Evolutionary conservation across 2,113 vertebrate species (phyloP).

Genomic region (Hyperopisus bebe): DNA sequence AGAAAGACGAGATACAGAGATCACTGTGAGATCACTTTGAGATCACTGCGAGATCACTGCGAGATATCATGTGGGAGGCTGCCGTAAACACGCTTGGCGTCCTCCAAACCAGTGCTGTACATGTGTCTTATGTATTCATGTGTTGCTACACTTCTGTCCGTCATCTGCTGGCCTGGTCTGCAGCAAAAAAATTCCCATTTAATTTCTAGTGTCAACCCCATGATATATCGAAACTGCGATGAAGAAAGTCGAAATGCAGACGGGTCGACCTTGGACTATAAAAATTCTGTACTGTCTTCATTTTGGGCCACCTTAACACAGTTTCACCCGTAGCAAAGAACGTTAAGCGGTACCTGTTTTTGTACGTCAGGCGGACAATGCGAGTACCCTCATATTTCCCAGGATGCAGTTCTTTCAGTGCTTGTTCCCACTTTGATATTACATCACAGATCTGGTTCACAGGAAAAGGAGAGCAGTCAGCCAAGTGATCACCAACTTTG

Average conservation of each 20-base stretch:
- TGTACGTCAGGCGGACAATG: constrained; percentile 78
- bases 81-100: no score
- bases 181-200: no score
- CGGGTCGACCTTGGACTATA: not conserved
- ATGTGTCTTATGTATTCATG: no score
- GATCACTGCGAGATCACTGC: no score
- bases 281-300: not conserved
- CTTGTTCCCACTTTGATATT: constrained; percentile 87
- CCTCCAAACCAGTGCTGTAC: no score
- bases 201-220: no score
- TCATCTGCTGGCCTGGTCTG: not conserved
- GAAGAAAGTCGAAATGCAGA: no score
- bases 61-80: no score
- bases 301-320: not conserved
- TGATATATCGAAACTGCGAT: no score
- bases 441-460: constrained; percentile 78
- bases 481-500: not conserved
- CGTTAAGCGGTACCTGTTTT: constrained; percentile 66
- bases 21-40: no score
- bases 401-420: constrained; percentile 76
- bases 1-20: not conserved
- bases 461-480: not conserved
- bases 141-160: not conserved
- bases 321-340: not conserved
- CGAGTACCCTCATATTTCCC: constrained; percentile 81